Evolutionary conservation across 2,888 invertebrate genomes (phyloP).

Genomic region (Stenchaetothrips biformis): DNA sequence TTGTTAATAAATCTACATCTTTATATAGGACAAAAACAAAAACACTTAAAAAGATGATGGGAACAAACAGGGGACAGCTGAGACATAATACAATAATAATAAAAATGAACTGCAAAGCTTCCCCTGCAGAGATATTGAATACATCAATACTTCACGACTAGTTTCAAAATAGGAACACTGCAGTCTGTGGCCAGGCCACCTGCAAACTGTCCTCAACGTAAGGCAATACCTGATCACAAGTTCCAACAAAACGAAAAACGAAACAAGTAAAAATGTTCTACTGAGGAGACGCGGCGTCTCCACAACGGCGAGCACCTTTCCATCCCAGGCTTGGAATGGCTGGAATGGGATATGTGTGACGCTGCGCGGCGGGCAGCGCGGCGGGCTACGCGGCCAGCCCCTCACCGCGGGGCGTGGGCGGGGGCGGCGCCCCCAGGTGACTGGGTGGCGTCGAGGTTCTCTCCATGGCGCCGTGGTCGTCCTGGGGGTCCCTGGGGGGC

Average conservation of each 20-base stretch:
- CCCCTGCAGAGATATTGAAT: background rate
- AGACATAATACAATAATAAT: background rate
- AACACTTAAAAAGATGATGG: background rate
- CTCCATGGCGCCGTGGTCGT: background rate
- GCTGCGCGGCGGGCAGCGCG: background rate
- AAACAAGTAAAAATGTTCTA: background rate
- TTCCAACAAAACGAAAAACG: background rate
- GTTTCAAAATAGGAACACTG: slow-evolving; percentile 53
- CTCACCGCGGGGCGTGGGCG: slow-evolving; percentile 60
- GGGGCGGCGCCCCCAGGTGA: slow-evolving; percentile 52
- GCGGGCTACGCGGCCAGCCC: slow-evolving; percentile 64
- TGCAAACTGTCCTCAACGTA: slow-evolving; percentile 5
- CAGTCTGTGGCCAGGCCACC: slow-evolving; percentile 29
- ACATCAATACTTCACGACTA: slow-evolving; percentile 42
- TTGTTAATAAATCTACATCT: background rate
- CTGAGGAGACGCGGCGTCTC: background rate
- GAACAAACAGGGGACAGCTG: background rate
- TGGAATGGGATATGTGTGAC: background rate
- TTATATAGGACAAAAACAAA: slow-evolving; percentile 2
- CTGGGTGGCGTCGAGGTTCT: background rate
- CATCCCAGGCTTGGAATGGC: background rate
- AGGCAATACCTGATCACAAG: background rate
- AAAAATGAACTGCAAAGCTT: background rate
- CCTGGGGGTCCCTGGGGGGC: background rate
- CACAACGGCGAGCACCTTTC: background rate